Percentiles rank a stretch among this genome's conserved stretches.
Evolutionary conservation across 2,797 vertebrate species (phyloP).

Genomic region (Anguilla obscura): DNA sequence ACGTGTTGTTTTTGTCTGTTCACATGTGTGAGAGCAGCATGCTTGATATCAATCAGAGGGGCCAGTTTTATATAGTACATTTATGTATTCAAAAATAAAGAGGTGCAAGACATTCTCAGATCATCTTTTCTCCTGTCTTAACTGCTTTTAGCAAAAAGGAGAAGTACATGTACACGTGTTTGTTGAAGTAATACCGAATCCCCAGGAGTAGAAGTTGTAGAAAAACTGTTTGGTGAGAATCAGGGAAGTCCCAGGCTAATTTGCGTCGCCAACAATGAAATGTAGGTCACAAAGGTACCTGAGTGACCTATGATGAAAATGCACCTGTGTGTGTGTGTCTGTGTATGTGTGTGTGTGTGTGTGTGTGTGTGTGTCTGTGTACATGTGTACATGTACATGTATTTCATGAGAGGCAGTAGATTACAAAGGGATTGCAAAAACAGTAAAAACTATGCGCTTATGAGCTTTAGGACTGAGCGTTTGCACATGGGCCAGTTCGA

Average conservation of each 20-base stretch:
- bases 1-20: conserved; percentile 19
- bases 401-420: neutral
- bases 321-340: neutral
- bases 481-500: neutral
- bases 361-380: neutral
- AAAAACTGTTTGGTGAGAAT: neutral
- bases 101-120: neutral
- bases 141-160: neutral
- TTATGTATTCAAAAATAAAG: neutral
- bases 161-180: neutral
- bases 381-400: neutral
- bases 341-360: neutral
- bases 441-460: neutral
- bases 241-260: neutral
- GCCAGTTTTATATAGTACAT: neutral
- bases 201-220: neutral
- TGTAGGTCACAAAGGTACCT: neutral
- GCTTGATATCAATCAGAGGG: neutral
- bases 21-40: neutral
- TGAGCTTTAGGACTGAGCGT: neutral
- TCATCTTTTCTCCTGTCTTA: neutral
- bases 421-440: neutral
- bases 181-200: neutral
- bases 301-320: neutral
- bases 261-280: neutral